These are phyloP conservation scores for Barnardius zonarius DNA, from an alignment of 2,113 vertebrate species.

Conservation along the genomic window DNA sequence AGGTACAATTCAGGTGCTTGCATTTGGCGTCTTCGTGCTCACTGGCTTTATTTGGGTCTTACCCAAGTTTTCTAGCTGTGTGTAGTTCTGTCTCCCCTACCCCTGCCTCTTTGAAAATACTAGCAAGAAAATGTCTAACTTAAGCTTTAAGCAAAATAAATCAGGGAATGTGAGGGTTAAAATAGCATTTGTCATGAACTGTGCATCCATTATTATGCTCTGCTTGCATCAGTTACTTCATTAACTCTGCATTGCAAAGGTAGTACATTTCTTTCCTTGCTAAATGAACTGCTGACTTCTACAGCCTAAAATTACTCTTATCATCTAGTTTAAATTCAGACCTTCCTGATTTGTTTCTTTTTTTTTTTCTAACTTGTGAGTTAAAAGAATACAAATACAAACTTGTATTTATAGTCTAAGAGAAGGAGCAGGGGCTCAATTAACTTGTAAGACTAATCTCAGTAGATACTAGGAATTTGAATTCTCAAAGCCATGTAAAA, in stretches of 20 bases:
- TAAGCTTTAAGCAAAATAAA: not conserved
- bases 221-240: conserved; percentile 25
- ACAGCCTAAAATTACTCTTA: not conserved
- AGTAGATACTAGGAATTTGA: not conserved
- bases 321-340: not conserved
- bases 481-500: not conserved
- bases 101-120: not conserved
- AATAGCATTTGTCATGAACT: not conserved
- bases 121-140: not conserved
- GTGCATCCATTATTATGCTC: not conserved
- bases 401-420: not conserved
- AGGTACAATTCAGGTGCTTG: not conserved
- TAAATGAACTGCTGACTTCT: not conserved
- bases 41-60: not conserved
- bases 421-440: not conserved
- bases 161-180: not conserved
- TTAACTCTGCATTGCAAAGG: conserved; percentile 21
- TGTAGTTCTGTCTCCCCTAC: not conserved
- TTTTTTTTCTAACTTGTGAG: not conserved
- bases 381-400: not conserved
- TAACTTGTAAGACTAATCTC: not conserved
- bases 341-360: not conserved
- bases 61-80: not conserved
- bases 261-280: not conserved
- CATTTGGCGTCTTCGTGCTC: not conserved